Evolutionary conservation across 2,797 vertebrate genomes (phyloP), one percentile per base, ranked within the genome.

Genomic region (Dipus sagitta): DNA sequence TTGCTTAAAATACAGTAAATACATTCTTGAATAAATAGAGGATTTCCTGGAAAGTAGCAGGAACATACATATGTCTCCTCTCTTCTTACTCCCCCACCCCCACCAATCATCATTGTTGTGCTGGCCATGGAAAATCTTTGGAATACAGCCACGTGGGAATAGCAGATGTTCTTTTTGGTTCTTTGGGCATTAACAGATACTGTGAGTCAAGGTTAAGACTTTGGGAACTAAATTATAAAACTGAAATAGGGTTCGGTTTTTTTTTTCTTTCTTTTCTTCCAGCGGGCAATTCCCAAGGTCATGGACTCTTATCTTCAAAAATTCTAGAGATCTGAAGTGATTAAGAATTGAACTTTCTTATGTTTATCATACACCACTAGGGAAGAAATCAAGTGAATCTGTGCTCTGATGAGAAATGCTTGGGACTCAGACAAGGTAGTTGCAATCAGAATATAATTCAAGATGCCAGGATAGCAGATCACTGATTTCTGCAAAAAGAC

Each of bases 361-460:
- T 97, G 75, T 97, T 97, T 97, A 80, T 96, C 54, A 81, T 54
- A 95, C 1, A 75, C 9, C 38, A 80, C 52, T 92, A 92, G 90
- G 72, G 54, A 91, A 82, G 78, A 95, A 96, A 90, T 76, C 76
- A 96, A 38, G 64, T 97, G 85, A 88, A 95, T 92, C 86, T 23
- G 95, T 94, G 87, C 75, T 87, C 79, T 97, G 93, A 94, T 97
- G 94, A 97, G 86, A 64, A 94, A 97, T 90, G 83, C 24, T 9
- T 91, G 88, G 76, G 95, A 97, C 91, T 97, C 80, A 97, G 91
- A 84, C 90, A 97, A 96, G 84, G 93, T 95, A 86, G 86, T 96
- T 97, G 94, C 92, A 97, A 96, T 98, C 94, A 97, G 92, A 96
- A 95, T 95, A 77, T 91, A 97, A 97, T 97, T 97, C 28, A 88